Conservation (phyloP, 2,797 vertebrate species). For the Anomalospiza imberbis region DNA sequence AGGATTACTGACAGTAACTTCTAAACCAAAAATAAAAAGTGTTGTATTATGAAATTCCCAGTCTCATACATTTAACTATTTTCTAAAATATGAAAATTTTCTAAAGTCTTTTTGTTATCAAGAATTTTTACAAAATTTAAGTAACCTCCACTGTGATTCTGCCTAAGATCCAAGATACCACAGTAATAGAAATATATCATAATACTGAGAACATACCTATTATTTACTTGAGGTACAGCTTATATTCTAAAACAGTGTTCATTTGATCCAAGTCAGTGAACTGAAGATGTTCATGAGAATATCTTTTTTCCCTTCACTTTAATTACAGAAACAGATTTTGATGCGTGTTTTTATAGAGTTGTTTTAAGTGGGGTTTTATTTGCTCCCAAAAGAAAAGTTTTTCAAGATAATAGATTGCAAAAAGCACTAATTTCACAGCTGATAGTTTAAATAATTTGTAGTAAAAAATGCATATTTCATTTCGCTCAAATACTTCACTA, state of each 20-base stretch:
- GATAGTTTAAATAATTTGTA: background rate
- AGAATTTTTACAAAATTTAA: background rate
- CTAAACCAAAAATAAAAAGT: background rate
- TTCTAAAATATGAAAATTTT: background rate
- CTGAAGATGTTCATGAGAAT: background rate
- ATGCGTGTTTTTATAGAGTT: background rate
- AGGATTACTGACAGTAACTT: background rate
- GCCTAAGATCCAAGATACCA: background rate
- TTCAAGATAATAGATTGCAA: background rate
- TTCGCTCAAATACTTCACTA: background rate
- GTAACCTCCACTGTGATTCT: background rate
- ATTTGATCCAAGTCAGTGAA: background rate
- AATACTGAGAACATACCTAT: background rate
- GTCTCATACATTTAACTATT: background rate
- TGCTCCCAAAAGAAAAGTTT: background rate
- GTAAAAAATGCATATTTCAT: background rate
- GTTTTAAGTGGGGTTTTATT: background rate
- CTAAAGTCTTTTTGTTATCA: background rate
- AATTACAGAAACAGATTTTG: background rate
- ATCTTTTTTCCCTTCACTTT: background rate
- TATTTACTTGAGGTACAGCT: background rate
- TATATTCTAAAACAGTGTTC: background rate
- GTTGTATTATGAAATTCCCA: background rate
- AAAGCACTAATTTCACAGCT: background rate
- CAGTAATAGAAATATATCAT: background rate